A percentile compares a stretch with the other conserved stretches of the same genome.
phyloP scores from a whole-genome alignment of 1,140 invertebrate species.

The Tribolium madens region DNA sequence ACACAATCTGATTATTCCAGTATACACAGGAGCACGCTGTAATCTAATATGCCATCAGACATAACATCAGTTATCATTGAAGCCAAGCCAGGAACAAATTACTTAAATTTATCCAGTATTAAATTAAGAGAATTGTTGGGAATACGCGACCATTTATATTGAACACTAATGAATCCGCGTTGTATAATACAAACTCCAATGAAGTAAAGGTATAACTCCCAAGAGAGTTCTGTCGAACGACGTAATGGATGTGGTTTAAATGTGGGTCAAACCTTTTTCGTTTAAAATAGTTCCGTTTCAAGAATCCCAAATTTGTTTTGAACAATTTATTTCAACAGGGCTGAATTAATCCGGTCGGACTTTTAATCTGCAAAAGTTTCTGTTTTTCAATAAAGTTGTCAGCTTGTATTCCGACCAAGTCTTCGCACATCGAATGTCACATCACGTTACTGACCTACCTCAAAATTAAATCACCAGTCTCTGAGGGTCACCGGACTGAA shows the following conservation, averaged over 20 bases:
- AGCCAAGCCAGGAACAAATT: background rate
- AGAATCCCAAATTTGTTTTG: slow-evolving; percentile 24
- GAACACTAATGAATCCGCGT: background rate
- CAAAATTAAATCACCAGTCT: slow-evolving; percentile 30
- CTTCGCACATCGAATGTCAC: slow-evolving; percentile 10
- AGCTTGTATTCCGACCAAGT: background rate
- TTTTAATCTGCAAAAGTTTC: slow-evolving; percentile 6
- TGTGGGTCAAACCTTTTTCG: slow-evolving; percentile 19
- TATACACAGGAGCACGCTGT: background rate
- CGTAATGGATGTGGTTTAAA: slow-evolving; percentile 27
- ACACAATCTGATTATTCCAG: background rate
- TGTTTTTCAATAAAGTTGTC: slow-evolving; percentile 8
- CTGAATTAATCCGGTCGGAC: slow-evolving; percentile 6
- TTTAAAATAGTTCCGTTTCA: slow-evolving; percentile 14
- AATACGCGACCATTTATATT: background rate
- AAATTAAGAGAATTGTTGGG: background rate
- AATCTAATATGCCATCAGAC: too few relatives aligned
- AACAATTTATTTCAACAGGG: slow-evolving; percentile 2
- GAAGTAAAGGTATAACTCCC: slow-evolving; percentile 12
- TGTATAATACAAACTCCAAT: background rate
- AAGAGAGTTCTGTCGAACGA: background rate
- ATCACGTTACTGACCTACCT: slow-evolving; percentile 35
- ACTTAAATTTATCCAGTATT: background rate
- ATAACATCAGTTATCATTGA: background rate
- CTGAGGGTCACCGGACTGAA: slow-evolving; percentile 23